These are phyloP conservation scores for Odontesthes bonariensis DNA, from an alignment of 2,113 vertebrate species.

Conservation along the genomic window DNA sequence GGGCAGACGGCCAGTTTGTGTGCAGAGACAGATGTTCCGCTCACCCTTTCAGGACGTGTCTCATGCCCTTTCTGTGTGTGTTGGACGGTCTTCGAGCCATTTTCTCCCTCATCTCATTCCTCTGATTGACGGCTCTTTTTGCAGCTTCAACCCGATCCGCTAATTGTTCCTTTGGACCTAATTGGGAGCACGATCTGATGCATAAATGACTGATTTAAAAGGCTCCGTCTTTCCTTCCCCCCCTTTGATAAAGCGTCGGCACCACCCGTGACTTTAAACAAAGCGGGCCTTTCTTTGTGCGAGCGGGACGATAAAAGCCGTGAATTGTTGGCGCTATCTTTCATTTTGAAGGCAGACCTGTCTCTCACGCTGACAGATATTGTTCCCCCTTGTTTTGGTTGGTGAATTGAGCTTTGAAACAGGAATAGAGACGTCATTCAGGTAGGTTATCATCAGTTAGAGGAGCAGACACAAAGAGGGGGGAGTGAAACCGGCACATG, in stretches of 20 bases:
- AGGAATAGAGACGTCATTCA: conserved; percentile 64
- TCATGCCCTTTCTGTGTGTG: no score
- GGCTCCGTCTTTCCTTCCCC: conserved; percentile 52
- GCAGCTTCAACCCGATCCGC: conserved; percentile 63
- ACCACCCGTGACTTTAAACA: conserved; percentile 58
- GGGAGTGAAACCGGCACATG: conserved; percentile 6
- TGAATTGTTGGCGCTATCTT: conserved; percentile 67
- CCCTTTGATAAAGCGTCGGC: conserved; percentile 51
- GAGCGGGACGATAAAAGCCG: conserved; percentile 38
- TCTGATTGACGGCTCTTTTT: conserved; percentile 64
- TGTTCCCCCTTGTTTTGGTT: conserved; percentile 64
- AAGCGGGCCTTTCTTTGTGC: conserved; percentile 49
- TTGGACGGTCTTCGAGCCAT: no score
- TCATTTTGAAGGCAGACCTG: conserved; percentile 59
- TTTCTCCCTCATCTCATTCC: not conserved
- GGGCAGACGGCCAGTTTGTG: conserved; percentile 16
- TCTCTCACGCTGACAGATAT: conserved; percentile 75
- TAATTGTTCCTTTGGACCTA: conserved; percentile 76
- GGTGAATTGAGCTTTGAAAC: conserved; percentile 64
- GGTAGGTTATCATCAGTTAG: conserved; percentile 64
- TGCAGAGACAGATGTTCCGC: not conserved
- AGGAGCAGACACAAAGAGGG: conserved; percentile 23
- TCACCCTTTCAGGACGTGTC: no score
- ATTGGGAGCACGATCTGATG: conserved; percentile 60
- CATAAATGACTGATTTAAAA: conserved; percentile 65